Conservation (phyloP, 2,888 invertebrate species). For the Sicus ferrugineus region DNA sequence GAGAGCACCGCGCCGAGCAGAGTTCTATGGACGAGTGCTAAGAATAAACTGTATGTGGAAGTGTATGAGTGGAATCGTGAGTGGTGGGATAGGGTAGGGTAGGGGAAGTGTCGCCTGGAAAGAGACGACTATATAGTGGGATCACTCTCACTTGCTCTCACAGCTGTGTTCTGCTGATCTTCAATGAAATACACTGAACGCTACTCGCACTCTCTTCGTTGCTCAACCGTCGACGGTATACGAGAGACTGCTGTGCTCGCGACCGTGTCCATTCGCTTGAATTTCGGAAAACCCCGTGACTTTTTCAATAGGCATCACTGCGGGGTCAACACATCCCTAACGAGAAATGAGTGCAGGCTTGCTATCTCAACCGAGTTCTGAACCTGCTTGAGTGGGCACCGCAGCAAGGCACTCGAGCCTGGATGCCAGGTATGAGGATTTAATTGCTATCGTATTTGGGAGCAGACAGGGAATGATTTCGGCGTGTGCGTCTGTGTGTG, state of each 20-base stretch:
- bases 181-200: not conserved
- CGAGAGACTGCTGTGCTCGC: not conserved
- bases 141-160: not conserved
- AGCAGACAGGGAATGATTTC: constrained; percentile 8
- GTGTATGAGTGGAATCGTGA: not conserved
- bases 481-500: not conserved
- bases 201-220: not conserved
- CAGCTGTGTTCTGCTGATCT: constrained; percentile 1
- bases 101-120: not conserved
- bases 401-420: not conserved
- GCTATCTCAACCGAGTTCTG: not conserved
- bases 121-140: constrained; percentile 1
- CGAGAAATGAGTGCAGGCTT: not conserved
- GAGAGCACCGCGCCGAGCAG: constrained; percentile 4
- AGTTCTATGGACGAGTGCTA: not conserved
- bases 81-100: constrained; percentile 2
- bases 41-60: not conserved
- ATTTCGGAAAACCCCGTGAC: constrained; percentile 38
- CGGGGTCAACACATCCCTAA: constrained; percentile 30
- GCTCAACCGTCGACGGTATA: not conserved
- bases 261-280: constrained; percentile 38
- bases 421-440: constrained; percentile 14
- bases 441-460: not conserved
- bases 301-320: constrained; percentile 35
- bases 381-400: not conserved